Percentiles rank a stretch among this genome's conserved stretches.
These are phyloP conservation scores for Marasmarcha lunaedactyla DNA, from an alignment of 2,888 invertebrate species.

Conservation along the genomic window DNA sequence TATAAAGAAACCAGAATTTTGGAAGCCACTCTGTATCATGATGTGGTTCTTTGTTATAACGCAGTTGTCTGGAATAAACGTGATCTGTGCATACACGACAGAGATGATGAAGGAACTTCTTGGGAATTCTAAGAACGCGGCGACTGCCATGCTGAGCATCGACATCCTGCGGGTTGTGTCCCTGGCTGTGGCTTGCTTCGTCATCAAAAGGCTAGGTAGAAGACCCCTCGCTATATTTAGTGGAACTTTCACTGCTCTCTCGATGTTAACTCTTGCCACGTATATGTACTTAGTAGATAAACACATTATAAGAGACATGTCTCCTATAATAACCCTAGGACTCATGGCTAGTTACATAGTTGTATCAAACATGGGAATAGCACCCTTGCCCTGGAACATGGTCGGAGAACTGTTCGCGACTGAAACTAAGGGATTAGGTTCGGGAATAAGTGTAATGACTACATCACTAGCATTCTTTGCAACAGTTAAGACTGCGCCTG, in stretches of 20 bases:
- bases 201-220: conserved; percentile 72
- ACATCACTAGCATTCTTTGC: conserved; percentile 75
- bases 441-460: conserved; percentile 75
- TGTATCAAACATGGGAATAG: conserved; percentile 71
- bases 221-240: conserved; percentile 75
- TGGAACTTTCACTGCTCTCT: conserved; percentile 70
- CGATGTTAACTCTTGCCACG: conserved; percentile 65
- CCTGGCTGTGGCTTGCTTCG: conserved; percentile 70
- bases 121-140: conserved; percentile 59
- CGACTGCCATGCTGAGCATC: conserved; percentile 74
- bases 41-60: conserved; percentile 74
- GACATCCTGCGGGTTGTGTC: conserved; percentile 73
- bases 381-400: conserved; percentile 80
- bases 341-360: conserved; percentile 70
- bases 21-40: conserved; percentile 73
- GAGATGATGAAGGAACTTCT: conserved; percentile 73
- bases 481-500: conserved; percentile 76
- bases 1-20: conserved; percentile 67
- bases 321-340: conserved; percentile 51
- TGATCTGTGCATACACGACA: conserved; percentile 78
- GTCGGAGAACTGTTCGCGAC: conserved; percentile 79
- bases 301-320: conserved; percentile 28
- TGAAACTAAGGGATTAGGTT: conserved; percentile 74
- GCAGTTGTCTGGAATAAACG: conserved; percentile 79
- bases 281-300: conserved; percentile 47